Base-by-base conservation (phyloP, 1,140 invertebrate species). In the Macrobrachium nipponense region DNA sequence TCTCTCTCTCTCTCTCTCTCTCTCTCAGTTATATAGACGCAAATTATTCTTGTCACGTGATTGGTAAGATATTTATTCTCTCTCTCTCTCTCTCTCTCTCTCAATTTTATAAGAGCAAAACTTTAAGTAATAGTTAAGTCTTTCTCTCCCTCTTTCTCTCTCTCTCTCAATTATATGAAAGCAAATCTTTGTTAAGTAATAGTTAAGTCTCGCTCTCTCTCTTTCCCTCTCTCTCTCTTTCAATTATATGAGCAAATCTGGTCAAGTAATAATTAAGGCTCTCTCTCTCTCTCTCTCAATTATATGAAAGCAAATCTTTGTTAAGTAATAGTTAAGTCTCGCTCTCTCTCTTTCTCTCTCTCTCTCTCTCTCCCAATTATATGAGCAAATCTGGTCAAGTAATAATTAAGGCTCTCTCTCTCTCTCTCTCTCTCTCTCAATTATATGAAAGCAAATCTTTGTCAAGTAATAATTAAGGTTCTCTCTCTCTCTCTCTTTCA, bases 1-100 rank as follows among this genome's bases (percentile, higher is more conserved):
- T 73, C 72, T 73, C 72, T 73, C 68, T 72, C 68, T 72, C 68
- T 72, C 68, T 72, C 68, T 72, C 68, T 72, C 68, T 72, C 68
- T 72, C 68, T 72, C 68, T 72, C 14, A 36, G 12, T n/a, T 12
- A 20, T 43, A 36, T 43, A 36, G 12, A 36, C 2, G 4, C 27
- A 36, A 36, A 36, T 36, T 36, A 36, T 36, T 36, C 27, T 36
- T 36, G 27, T 4, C 27, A 36, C 1, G 27, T 36, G 4, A 36
- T 36, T 36, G 27, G 1, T 4, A 36, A 4, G 27, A 36, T 36
- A 36, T 36, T 36, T 36, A 4, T 36, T 4, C 27, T 36, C 15
- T 18, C 62, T 64, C 20, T 64, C 62, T 44, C 43, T 51, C 58
- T 73, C 58, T 43, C 72, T 43, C 14, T 51, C 72, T 43, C 23